A percentile compares a stretch with the other conserved stretches of the same genome.
Evolutionary conservation across 2,888 invertebrate species (phyloP).

Genomic region (Tetanocera ferruginea): DNA sequence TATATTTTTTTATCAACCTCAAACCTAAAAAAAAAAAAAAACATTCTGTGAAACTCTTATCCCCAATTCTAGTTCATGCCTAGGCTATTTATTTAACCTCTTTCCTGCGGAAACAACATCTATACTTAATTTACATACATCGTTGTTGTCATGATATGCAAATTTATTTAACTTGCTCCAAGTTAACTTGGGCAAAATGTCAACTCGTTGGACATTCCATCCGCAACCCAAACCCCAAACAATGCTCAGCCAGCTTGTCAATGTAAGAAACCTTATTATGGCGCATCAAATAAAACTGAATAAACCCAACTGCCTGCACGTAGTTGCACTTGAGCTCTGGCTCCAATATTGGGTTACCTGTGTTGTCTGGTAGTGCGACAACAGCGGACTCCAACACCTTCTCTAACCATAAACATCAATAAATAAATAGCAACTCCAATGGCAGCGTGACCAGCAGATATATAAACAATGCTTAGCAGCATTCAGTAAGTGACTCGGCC

Average conservation of each 20-base stretch:
- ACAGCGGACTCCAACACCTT: conserved; percentile 15
- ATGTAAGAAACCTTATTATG: conserved; percentile 37
- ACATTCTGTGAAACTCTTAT: not conserved
- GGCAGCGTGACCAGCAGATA: conserved; percentile 21
- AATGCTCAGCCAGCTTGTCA: not conserved
- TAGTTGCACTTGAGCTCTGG: conserved; percentile 41
- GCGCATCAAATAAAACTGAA: conserved; percentile 37
- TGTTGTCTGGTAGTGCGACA: not conserved
- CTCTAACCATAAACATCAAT: conserved; percentile 20
- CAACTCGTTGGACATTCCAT: conserved; percentile 8
- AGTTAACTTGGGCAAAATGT: conserved; percentile 32
- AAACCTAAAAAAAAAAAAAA: not conserved
- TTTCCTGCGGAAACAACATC: not conserved
- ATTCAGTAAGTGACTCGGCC: not conserved
- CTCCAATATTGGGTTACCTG: conserved; percentile 36
- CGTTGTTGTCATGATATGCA: conserved; percentile 9
- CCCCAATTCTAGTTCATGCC: not conserved
- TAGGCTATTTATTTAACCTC: not conserved
- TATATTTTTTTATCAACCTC: not conserved
- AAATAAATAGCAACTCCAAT: not conserved
- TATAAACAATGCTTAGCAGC: not conserved
- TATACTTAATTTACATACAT: conserved; percentile 1
- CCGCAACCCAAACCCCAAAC: not conserved
- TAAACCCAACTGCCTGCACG: conserved; percentile 31
- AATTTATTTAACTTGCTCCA: conserved; percentile 23